These are phyloP conservation scores for Sphaeramia orbicularis DNA, from an alignment of 2,797 vertebrate genomes.

Conservation along the genomic window DNA sequence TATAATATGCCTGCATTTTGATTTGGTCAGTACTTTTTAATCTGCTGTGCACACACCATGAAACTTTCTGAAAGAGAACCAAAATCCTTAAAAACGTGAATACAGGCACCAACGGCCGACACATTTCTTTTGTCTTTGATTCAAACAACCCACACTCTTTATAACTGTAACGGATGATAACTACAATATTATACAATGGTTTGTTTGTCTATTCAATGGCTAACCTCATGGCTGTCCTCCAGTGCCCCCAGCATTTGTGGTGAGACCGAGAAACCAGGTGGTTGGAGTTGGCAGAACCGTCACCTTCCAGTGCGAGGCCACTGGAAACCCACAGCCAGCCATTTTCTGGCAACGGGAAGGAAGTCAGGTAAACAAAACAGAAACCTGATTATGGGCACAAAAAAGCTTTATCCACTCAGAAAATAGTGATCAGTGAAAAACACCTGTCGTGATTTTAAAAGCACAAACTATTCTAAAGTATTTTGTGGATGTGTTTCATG, in stretches of 20 bases:
- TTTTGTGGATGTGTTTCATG: constrained; percentile 4
- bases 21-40: constrained; percentile 46
- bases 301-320: constrained; percentile 98
- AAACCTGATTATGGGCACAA: constrained; percentile 22
- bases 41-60: constrained; percentile 25
- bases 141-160: constrained; percentile 35
- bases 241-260: constrained; percentile 97
- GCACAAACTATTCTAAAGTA: neutral
- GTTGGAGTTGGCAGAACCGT: constrained; percentile 95
- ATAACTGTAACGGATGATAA: constrained; percentile 27
- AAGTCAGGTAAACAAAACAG: constrained; percentile 91
- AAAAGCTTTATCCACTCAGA: constrained; percentile 17
- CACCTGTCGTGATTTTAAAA: neutral
- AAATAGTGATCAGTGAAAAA: neutral
- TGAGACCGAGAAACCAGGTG: constrained; percentile 96
- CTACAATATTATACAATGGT: constrained; percentile 23
- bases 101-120: constrained; percentile 6
- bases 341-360: constrained; percentile 99
- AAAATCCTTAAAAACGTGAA: constrained; percentile 20
- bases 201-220: constrained; percentile 44
- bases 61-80: constrained; percentile 33
- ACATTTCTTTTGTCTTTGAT: constrained; percentile 29
- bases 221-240: constrained; percentile 60
- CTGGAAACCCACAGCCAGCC: constrained; percentile 97
- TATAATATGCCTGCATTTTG: constrained; percentile 45